A percentile compares a stretch with the other conserved stretches of the same genome.
These are phyloP conservation scores for Boleophthalmus pectinirostris DNA, from an alignment of 2,113 vertebrate genomes.

Conservation along the genomic window DNA sequence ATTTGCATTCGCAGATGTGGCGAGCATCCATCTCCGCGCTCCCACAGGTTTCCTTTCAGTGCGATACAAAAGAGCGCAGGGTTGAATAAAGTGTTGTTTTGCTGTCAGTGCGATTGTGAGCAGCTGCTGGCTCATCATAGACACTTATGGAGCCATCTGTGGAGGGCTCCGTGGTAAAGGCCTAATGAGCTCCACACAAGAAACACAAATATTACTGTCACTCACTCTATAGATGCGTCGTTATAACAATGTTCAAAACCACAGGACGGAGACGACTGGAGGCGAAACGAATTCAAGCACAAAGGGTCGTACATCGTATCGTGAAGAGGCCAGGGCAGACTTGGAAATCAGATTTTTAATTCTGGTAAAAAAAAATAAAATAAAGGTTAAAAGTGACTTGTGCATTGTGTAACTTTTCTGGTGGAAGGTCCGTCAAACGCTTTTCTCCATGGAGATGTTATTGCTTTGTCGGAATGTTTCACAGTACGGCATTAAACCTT, in stretches of 20 bases:
- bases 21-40: background rate
- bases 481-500: too few relatives aligned
- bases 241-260: slow-evolving; percentile 34
- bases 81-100: slow-evolving; percentile 34
- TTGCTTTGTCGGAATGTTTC: too few relatives aligned
- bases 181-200: slow-evolving; percentile 68
- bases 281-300: too few relatives aligned
- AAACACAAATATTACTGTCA: background rate
- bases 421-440: too few relatives aligned
- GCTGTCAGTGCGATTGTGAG: slow-evolving; percentile 41
- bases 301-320: too few relatives aligned
- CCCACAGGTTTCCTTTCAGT: background rate
- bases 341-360: too few relatives aligned
- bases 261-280: slow-evolving; percentile 52
- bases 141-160: slow-evolving; percentile 67
- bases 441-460: too few relatives aligned
- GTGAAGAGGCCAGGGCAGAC: too few relatives aligned
- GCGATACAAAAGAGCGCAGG: slow-evolving; percentile 4
- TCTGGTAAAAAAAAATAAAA: too few relatives aligned
- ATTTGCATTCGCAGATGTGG: background rate
- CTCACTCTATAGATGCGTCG: background rate
- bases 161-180: slow-evolving; percentile 59
- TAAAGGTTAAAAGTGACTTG: too few relatives aligned
- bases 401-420: too few relatives aligned
- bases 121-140: slow-evolving; percentile 65